Percentiles rank a stretch among this genome's conserved stretches.
Evolutionary conservation across 2,888 invertebrate genomes (phyloP).

Genomic region (Ennomos fuscantarius): DNA sequence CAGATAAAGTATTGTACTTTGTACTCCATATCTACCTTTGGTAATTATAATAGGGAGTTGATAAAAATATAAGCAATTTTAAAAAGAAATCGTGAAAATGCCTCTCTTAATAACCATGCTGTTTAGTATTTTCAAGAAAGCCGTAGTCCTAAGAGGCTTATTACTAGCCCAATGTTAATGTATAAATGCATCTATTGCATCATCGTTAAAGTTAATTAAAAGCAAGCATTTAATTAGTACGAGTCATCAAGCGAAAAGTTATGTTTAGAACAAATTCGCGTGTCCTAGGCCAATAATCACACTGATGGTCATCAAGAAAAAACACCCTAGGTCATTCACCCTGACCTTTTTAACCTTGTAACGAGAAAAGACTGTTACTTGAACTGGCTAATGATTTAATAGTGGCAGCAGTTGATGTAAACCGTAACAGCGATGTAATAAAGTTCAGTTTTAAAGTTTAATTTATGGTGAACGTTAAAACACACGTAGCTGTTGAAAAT

Average conservation of each 20-base stretch:
- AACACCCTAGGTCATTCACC: slow-evolving; percentile 63
- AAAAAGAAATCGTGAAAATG: no score
- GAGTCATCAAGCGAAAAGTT: slow-evolving; percentile 41
- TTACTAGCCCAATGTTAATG: neutral
- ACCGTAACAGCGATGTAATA: slow-evolving; percentile 31
- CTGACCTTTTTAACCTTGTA: slow-evolving; percentile 74
- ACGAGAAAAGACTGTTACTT: slow-evolving; percentile 65
- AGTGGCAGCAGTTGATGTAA: slow-evolving; percentile 30
- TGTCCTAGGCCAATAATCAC: slow-evolving; percentile 56
- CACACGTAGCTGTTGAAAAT: slow-evolving; percentile 60
- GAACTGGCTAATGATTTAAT: slow-evolving; percentile 66
- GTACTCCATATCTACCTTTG: no score
- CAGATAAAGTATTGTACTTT: no score
- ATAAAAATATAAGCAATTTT: no score
- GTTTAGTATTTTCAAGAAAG: slow-evolving; percentile 1
- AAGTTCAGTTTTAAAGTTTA: slow-evolving; percentile 25
- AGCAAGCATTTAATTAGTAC: slow-evolving; percentile 31
- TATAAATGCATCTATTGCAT: slow-evolving; percentile 16
- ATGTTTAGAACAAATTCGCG: slow-evolving; percentile 43
- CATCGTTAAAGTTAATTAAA: slow-evolving; percentile 32
- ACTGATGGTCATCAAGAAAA: slow-evolving; percentile 55
- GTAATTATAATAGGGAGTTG: no score
- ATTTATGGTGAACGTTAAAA: slow-evolving; percentile 54
- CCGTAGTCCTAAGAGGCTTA: slow-evolving; percentile 1
- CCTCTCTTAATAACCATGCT: no score